Percentiles rank a stretch among this genome's conserved stretches.
phyloP scores from a whole-genome alignment of 2,888 invertebrate genomes.

The Plutella xylostella region DNA sequence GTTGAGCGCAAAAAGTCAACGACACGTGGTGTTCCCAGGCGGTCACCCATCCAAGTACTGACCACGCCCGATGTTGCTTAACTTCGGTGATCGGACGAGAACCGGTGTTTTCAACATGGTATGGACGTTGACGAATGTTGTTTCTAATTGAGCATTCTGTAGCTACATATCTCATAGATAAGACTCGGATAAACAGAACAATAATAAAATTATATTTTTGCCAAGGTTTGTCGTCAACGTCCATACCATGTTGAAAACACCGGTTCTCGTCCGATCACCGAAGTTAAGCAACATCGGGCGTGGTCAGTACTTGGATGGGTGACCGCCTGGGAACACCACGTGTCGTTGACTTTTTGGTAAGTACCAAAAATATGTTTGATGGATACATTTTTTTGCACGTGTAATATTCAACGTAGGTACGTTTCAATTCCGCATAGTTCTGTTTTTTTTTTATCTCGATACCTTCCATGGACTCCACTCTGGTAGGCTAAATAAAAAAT shows the following conservation, averaged over 20 bases:
- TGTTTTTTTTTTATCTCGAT: too few relatives aligned
- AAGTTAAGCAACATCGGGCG: constrained; percentile 26
- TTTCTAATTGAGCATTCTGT: too few relatives aligned
- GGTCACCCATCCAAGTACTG: constrained; percentile 22
- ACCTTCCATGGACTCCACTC: too few relatives aligned
- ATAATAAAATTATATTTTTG: too few relatives aligned
- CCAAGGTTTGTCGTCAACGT: too few relatives aligned
- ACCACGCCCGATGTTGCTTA: constrained; percentile 24
- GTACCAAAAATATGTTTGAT: too few relatives aligned
- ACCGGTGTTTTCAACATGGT: constrained; percentile 19
- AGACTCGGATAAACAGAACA: too few relatives aligned
- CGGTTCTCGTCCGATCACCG: constrained; percentile 27
- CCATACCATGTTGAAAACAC: constrained; percentile 14
- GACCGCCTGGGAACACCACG: constrained; percentile 21
- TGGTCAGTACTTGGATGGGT: constrained; percentile 21
- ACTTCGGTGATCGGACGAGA: constrained; percentile 27
- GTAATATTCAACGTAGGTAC: too few relatives aligned
- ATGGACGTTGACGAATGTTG: constrained; percentile 8
- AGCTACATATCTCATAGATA: too few relatives aligned
- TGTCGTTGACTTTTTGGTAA: constrained; percentile 15
- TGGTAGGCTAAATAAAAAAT: too few relatives aligned
- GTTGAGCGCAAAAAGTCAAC: constrained; percentile 13
- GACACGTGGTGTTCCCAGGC: constrained; percentile 21
- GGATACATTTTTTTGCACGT: too few relatives aligned
- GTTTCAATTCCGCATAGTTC: too few relatives aligned